Evolutionary conservation across 2,797 vertebrate species (phyloP).

Genomic region (Tokudaia muenninki): DNA sequence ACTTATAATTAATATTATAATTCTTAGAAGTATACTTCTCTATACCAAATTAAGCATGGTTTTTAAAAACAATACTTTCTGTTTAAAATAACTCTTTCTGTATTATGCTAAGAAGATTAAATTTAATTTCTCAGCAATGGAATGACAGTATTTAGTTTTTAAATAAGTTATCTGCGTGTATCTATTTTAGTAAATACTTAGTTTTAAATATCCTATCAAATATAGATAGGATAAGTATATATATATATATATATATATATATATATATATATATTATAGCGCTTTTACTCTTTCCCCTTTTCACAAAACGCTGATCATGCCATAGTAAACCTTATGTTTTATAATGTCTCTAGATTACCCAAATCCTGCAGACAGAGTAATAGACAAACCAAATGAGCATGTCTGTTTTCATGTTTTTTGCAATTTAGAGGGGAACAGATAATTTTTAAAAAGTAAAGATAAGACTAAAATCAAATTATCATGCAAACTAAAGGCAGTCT

Average conservation of each 20-base stretch:
- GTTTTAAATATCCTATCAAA: background rate
- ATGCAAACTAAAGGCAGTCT: background rate
- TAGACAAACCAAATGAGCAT: background rate
- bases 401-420: background rate
- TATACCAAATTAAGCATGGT: background rate
- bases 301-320: background rate
- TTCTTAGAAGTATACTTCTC: background rate
- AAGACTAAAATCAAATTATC: background rate
- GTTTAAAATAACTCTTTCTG: background rate
- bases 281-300: background rate
- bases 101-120: background rate
- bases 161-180: background rate
- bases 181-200: slow-evolving; percentile 27
- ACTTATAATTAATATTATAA: background rate
- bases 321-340: background rate
- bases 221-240: background rate
- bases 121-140: background rate
- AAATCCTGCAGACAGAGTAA: background rate
- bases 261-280: background rate
- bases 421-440: background rate
- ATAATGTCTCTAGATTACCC: background rate
- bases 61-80: background rate
- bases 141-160: background rate
- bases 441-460: background rate
- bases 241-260: background rate